Evolutionary conservation across 2,888 invertebrate genomes (phyloP), one percentile per base, ranked within the genome.

Genomic region (Monopis laevigella): DNA sequence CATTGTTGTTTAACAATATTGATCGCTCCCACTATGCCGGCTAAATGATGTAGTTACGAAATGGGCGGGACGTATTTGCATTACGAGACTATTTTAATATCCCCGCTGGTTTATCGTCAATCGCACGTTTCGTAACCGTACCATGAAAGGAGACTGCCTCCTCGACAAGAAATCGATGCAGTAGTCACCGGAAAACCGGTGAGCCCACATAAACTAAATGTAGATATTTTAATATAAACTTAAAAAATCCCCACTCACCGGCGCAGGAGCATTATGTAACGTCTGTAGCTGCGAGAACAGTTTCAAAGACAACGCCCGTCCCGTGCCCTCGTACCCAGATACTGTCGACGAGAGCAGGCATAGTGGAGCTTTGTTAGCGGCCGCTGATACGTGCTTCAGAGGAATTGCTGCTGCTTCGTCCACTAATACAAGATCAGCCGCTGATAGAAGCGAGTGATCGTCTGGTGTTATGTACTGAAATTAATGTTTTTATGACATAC

Each of bases 371-470:
- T 92, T 92, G 43, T 93, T 82, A 66, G 98, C 90, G 2, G 89
- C 86, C 34, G 89, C 86, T 50, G 94, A 92, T 1, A 99, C 97
- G 53, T 93, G 86, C 0, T 93, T 92, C 43, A 99, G 77, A 0
- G 99, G 99, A 51, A 99, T 99, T 5, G 99, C 99, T 0, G 99
- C 99, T 1, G 99, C 99, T 71, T 99, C 99, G 68, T 99, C 99
- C 43, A 99, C 97, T 0, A 99, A 88, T 21, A 99, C 84, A 28
- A 99, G 70, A 68, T 99, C 98, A 0, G 98, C 97, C 47, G 97
- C 96, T 6, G 93, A 88, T 21, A 99, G 81, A 46, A 93, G 88
- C 43, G 91, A 87, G 35, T 90, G 88, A 68, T 98, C 97, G 29
- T 89, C 89, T 0, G 99, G 98, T 46, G 94, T 90, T 59, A 99